Percentiles rank a stretch among this genome's conserved stretches.
These are phyloP conservation scores for Lagocephalus sceleratus DNA, from an alignment of 2,797 vertebrate genomes.

Conservation along the genomic window DNA sequence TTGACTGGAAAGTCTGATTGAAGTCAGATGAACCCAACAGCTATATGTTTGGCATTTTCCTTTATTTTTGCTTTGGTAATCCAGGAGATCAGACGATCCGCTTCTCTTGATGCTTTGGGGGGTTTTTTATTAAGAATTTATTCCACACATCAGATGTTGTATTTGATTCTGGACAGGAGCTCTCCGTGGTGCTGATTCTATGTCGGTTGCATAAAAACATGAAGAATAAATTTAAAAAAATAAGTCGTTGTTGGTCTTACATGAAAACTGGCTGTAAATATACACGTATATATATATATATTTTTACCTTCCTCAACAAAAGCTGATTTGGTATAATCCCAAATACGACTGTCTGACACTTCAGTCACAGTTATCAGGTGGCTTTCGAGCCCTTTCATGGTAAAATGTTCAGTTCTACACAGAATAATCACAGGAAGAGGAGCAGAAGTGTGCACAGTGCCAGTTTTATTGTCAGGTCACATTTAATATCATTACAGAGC, in stretches of 20 bases:
- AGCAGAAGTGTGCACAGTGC: slow-evolving; percentile 24
- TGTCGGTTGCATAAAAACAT: no score
- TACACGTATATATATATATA: no score
- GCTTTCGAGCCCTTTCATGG: neutral
- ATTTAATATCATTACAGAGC: slow-evolving; percentile 37
- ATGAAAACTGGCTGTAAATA: no score
- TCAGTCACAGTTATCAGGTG: slow-evolving; percentile 1
- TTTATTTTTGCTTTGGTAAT: neutral
- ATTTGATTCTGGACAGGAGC: slow-evolving; percentile 35
- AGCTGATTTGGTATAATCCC: no score
- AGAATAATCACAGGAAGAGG: slow-evolving; percentile 50
- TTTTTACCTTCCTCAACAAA: no score
- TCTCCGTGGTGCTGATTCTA: slow-evolving; percentile 69
- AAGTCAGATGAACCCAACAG: no score
- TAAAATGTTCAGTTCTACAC: neutral
- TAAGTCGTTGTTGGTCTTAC: no score
- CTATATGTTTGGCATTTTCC: no score
- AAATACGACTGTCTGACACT: no score
- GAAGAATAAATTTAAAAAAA: no score
- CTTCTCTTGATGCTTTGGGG: neutral
- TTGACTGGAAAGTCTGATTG: no score
- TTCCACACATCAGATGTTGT: slow-evolving; percentile 1
- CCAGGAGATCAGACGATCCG: neutral
- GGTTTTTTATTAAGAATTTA: neutral
- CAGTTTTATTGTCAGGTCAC: slow-evolving; percentile 63